Base-by-base conservation (phyloP, 2,888 invertebrate genomes). In the Elegia similella region DNA sequence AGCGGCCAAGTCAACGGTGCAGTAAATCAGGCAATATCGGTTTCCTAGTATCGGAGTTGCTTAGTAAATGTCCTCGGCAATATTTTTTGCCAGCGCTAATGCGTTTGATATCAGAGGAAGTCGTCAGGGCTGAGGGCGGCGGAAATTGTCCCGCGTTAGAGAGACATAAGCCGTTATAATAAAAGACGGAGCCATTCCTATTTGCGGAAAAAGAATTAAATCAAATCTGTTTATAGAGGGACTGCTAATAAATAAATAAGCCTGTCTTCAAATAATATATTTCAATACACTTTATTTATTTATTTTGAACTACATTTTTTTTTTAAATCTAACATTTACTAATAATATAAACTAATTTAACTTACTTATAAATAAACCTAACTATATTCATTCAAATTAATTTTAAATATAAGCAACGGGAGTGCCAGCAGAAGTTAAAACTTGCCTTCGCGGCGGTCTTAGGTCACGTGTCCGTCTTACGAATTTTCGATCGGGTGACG, bases 121-220 rank as follows among this genome's bases (percentile, higher is more conserved):
- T 77, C 77, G 77, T 75, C 72, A 70, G 70, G 72, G 66, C 69
- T 70, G 72, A 63, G 67, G 67, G 68, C 66, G 63, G 62, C 78
- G 85, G 88, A 88, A 86, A 88, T 86, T 84, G 83, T 82, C 72
- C 70, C 73, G 77, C 83, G 82, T 84, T 86, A 84, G 68, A 69
- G 66, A 65, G 68, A 72, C 75, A 77, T 76, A 75, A 74, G 69
- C 72, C 66, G 70, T 68, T 75, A 69, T 76, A 69, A 70, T 76
- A 70, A 69, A 72, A 67, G 72, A 70, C 17, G 23, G 5, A 23
- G 30, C 16, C 12, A 44, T 44, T 44, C 43, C 44, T 44, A 68
- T 57, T 57, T 56, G 55, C 52, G 30, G 53, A 53, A 60, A 16
- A 15, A 23, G 30, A 29, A 30, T 53, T 29, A 23, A 53, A 53